A percentile compares a stretch with the other conserved stretches of the same genome.
These are phyloP conservation scores for Tokudaia tokunoshimensis DNA, from an alignment of 2,797 vertebrate genomes.

Conservation along the genomic window DNA sequence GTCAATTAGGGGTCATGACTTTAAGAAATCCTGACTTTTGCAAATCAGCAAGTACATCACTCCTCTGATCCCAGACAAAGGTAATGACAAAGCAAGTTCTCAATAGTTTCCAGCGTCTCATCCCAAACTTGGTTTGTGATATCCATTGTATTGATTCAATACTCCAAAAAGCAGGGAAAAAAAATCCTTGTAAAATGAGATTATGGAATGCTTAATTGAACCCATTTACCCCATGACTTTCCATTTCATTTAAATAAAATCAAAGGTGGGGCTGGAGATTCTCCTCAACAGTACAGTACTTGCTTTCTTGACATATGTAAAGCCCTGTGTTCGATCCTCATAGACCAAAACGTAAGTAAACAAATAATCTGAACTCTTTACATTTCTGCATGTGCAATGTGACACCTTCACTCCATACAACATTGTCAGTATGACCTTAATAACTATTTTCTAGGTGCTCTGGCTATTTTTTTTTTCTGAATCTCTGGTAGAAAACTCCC, in stretches of 20 bases:
- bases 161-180: slow-evolving; percentile 17
- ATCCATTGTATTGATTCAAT: slow-evolving; percentile 35
- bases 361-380: slow-evolving; percentile 4
- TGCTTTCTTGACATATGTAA: background rate
- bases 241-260: slow-evolving; percentile 38
- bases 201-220: background rate
- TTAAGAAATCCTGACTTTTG: slow-evolving; percentile 27
- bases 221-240: background rate
- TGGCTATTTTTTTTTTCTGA: background rate
- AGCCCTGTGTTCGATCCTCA: background rate
- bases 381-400: background rate
- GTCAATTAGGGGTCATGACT: slow-evolving; percentile 5
- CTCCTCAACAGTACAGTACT: background rate
- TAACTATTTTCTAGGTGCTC: background rate
- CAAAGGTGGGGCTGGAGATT: background rate
- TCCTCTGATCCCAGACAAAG: background rate
- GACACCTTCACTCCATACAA: background rate
- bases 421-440: background rate
- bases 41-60: slow-evolving; percentile 37
- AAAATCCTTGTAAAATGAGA: slow-evolving; percentile 44
- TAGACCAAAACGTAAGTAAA: background rate
- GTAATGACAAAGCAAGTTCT: slow-evolving; percentile 47
- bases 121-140: background rate
- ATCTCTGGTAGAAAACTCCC: background rate
- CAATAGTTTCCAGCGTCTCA: slow-evolving; percentile 41